Conservation (phyloP, 1,140 invertebrate species). For the Tribolium castaneum region DNA sequence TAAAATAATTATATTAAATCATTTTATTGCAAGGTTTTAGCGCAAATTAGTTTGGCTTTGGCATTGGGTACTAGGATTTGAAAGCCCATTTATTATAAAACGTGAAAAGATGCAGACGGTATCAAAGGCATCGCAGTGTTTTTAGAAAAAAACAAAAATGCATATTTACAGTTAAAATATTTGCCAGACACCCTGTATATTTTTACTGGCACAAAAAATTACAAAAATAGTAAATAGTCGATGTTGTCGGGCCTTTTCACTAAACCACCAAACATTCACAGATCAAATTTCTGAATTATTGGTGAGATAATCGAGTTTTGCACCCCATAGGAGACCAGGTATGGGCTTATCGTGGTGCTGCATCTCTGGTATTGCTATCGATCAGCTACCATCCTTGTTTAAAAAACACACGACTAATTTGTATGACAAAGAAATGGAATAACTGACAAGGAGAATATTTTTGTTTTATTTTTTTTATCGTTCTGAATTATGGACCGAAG, state of each 20-base stretch:
- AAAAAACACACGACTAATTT: background rate
- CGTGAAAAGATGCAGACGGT: too few species aligned
- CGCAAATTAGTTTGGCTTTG: too few species aligned
- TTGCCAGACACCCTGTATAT: too few species aligned
- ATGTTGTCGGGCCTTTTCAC: background rate
- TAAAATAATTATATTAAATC: too few species aligned
- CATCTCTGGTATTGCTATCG: constrained; percentile 29
- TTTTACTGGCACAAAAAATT: too few species aligned
- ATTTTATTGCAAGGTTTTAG: too few species aligned
- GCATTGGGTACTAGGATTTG: too few species aligned
- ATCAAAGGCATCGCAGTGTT: too few species aligned
- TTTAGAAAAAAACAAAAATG: too few species aligned
- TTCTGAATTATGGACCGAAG: constrained; percentile 13
- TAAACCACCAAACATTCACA: background rate
- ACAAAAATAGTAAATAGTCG: too few species aligned
- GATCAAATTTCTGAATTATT: constrained; percentile 29
- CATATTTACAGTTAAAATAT: background rate
- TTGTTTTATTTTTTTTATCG: too few species aligned
- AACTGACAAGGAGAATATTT: background rate
- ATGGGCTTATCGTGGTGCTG: background rate
- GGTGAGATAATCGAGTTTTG: constrained; percentile 10
- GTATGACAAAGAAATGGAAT: constrained; percentile 21
- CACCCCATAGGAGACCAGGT: constrained; percentile 23
- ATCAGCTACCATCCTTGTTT: constrained; percentile 29
- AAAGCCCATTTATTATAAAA: too few species aligned